phyloP scores from a whole-genome alignment of 2,888 invertebrate species.

The Sinodicranocentrus sp. region DNA sequence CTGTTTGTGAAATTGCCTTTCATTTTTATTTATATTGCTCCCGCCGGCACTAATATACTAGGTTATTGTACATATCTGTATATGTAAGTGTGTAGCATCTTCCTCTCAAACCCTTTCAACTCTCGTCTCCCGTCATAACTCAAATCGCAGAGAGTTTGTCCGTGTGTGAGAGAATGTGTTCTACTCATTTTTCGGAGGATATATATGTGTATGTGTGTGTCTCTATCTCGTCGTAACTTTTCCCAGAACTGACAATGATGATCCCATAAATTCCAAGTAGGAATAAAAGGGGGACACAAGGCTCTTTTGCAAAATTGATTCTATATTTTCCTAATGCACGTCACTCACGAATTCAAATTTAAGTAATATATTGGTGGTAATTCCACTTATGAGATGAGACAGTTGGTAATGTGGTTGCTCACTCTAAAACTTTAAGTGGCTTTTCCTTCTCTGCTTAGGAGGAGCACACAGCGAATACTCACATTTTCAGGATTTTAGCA shows the following conservation, averaged over 20 bases:
- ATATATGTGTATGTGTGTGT: slow-evolving; percentile 2
- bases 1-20: slow-evolving; percentile 63
- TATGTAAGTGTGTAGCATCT: background rate
- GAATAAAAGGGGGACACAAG: slow-evolving; percentile 25
- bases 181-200: no score
- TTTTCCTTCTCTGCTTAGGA: no score
- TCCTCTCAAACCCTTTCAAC: slow-evolving; percentile 6
- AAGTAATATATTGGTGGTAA: slow-evolving; percentile 43
- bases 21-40: slow-evolving; percentile 64
- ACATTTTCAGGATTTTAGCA: no score
- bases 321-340: slow-evolving; percentile 56
- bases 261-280: slow-evolving; percentile 43
- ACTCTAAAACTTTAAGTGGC: slow-evolving; percentile 24
- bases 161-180: no score
- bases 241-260: slow-evolving; percentile 40
- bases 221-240: slow-evolving; percentile 33
- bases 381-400: slow-evolving; percentile 52
- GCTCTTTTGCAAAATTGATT: slow-evolving; percentile 39
- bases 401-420: slow-evolving; percentile 36
- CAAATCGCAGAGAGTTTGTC: background rate
- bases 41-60: slow-evolving; percentile 58
- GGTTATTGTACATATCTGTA: slow-evolving; percentile 27
- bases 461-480: no score
- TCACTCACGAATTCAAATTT: slow-evolving; percentile 49
- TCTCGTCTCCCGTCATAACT: background rate